Evolutionary conservation across 2,113 vertebrate genomes (phyloP).

Genomic region (Diadophis punctatus): DNA sequence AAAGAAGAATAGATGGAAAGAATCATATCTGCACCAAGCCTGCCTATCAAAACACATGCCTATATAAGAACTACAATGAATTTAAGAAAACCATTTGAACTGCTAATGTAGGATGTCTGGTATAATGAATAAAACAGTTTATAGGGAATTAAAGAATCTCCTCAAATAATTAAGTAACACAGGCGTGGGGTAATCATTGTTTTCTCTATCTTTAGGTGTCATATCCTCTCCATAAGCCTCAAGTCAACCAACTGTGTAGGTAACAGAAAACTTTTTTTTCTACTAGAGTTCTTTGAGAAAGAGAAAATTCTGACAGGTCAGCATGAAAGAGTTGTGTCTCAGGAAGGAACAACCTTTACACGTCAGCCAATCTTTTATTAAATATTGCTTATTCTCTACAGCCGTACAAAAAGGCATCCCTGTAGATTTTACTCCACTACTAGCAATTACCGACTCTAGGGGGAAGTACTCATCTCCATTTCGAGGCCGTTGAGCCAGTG

Average conservation of each 20-base stretch:
- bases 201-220: background rate
- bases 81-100: background rate
- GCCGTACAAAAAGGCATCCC: background rate
- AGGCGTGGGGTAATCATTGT: background rate
- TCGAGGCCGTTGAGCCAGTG: no score
- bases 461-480: no score
- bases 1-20: background rate
- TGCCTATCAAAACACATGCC: background rate
- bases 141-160: no score
- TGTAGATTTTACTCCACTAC: no score
- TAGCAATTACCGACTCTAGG: no score
- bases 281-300: background rate
- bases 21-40: background rate
- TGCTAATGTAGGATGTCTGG: background rate
- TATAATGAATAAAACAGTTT: background rate
- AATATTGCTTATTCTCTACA: background rate
- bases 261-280: background rate
- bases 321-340: background rate
- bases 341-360: background rate
- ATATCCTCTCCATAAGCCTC: background rate
- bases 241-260: background rate
- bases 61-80: background rate
- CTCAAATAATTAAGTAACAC: background rate
- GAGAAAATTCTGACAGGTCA: background rate
- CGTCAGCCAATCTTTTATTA: background rate